phyloP scores from a whole-genome alignment of 1,140 invertebrate genomes.

The Zaprionus gabonicus region DNA sequence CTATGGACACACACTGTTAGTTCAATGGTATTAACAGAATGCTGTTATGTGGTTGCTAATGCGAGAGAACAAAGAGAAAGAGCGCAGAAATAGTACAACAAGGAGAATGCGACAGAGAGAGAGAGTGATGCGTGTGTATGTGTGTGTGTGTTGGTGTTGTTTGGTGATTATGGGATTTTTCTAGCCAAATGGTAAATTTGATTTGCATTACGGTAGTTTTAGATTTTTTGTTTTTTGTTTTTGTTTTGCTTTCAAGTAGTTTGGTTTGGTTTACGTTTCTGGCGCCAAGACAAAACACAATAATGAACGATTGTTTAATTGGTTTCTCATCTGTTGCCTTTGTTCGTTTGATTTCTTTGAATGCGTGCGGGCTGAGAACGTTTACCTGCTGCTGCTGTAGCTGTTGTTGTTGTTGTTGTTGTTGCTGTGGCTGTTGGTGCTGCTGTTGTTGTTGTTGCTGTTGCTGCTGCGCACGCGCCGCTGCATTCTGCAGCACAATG shows the following conservation, averaged over 20 bases:
- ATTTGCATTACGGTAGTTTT: slow-evolving; percentile 43
- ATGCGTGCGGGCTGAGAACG: slow-evolving; percentile 75
- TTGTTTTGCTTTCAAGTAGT: slow-evolving; percentile 62
- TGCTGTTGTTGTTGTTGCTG: slow-evolving; percentile 82
- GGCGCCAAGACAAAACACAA: slow-evolving; percentile 79
- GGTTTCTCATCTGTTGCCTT: slow-evolving; percentile 53
- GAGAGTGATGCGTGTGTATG: slow-evolving; percentile 25
- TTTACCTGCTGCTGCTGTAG: slow-evolving; percentile 82
- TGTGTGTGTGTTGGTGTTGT: slow-evolving; percentile 33
- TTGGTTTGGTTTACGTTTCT: slow-evolving; percentile 79
- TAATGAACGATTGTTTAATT: slow-evolving; percentile 59
- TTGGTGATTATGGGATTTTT: slow-evolving; percentile 61
- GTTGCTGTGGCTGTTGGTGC: slow-evolving; percentile 38
- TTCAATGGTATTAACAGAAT: slow-evolving; percentile 64
- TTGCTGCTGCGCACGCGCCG: slow-evolving; percentile 85
- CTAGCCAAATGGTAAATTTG: slow-evolving; percentile 71
- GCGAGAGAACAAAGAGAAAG: slow-evolving; percentile 5
- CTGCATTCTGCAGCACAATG: slow-evolving; percentile 88
- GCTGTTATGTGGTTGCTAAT: slow-evolving; percentile 15
- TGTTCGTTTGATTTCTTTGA: slow-evolving; percentile 46
- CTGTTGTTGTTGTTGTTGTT: slow-evolving; percentile 82
- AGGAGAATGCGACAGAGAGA: slow-evolving; percentile 17
- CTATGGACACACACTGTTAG: slow-evolving; percentile 55
- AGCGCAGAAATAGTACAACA: not conserved
- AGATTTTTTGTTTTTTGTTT: slow-evolving; percentile 16